phyloP scores from a whole-genome alignment of 2,113 vertebrate species.

The Neotragus pygmaeus region DNA sequence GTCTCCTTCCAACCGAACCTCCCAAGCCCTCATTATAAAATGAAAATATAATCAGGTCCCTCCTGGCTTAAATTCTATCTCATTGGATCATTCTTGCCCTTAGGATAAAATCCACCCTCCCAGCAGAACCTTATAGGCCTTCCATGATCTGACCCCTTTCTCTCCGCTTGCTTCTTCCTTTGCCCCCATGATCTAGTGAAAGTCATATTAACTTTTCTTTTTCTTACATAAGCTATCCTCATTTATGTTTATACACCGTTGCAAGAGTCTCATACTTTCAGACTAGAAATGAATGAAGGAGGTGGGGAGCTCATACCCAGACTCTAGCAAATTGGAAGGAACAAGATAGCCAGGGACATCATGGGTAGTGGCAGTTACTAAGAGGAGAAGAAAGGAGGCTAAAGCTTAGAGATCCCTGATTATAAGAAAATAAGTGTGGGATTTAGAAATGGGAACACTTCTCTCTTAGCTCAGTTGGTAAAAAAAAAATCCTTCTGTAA shows the following conservation, averaged over 20 bases:
- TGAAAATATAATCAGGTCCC: background rate
- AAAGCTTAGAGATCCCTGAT: background rate
- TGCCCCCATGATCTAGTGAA: background rate
- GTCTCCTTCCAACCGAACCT: background rate
- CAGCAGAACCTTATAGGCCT: background rate
- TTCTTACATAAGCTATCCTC: background rate
- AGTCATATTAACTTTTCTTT: background rate
- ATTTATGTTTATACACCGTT: background rate
- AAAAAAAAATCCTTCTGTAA: background rate
- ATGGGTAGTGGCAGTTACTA: background rate
- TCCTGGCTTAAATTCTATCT: background rate
- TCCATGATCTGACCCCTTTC: background rate
- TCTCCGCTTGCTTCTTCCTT: background rate
- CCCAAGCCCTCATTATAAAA: background rate
- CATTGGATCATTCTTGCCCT: background rate
- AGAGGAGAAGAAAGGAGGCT: background rate
- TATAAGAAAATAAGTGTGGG: background rate
- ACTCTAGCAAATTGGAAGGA: background rate
- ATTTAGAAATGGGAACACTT: background rate
- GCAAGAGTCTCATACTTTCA: background rate
- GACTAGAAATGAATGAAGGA: background rate
- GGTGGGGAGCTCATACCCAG: background rate
- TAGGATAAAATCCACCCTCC: background rate
- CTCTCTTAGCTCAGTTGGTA: background rate
- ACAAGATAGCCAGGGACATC: background rate